A percentile compares a stretch with the other conserved stretches of the same genome.
These are phyloP conservation scores for Eurystomus glaucurus DNA, from an alignment of 2,797 vertebrate species.

Conservation along the genomic window DNA sequence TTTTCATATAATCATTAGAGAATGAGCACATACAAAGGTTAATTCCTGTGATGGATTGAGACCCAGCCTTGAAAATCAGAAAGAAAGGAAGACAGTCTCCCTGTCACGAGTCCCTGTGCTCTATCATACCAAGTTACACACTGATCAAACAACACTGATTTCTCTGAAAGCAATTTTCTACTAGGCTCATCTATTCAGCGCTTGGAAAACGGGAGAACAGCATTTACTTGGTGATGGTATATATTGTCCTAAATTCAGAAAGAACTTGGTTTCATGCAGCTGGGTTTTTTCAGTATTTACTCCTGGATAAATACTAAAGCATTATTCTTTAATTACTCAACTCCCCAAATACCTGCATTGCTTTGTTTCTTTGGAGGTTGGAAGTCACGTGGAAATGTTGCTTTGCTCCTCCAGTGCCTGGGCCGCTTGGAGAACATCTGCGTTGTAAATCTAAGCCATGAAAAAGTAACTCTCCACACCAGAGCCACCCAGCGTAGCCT, in stretches of 20 bases:
- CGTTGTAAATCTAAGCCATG: fast-evolving
- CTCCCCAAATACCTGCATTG: neutral
- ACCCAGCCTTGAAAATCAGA: constrained; percentile 30
- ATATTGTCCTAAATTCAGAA: neutral
- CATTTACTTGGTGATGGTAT: neutral
- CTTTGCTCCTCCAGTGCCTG: neutral
- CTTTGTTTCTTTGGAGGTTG: neutral
- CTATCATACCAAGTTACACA: neutral
- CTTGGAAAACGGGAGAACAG: neutral
- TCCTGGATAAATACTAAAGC: neutral
- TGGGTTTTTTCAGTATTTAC: neutral
- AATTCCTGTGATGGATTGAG: neutral
- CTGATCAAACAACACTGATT: neutral
- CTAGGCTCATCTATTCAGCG: neutral
- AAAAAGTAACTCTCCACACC: neutral
- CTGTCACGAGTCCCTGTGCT: neutral
- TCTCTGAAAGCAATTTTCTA: constrained; percentile 14
- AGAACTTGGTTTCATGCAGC: neutral
- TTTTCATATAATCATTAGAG: neutral
- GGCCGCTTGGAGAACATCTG: neutral
- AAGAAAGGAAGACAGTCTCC: neutral
- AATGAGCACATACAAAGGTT: neutral
- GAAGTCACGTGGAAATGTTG: neutral
- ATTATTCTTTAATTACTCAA: neutral
- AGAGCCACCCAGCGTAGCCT: neutral